Evolutionary conservation across 2,113 vertebrate genomes (phyloP).

Genomic region (Corythornis madagascariensis): DNA sequence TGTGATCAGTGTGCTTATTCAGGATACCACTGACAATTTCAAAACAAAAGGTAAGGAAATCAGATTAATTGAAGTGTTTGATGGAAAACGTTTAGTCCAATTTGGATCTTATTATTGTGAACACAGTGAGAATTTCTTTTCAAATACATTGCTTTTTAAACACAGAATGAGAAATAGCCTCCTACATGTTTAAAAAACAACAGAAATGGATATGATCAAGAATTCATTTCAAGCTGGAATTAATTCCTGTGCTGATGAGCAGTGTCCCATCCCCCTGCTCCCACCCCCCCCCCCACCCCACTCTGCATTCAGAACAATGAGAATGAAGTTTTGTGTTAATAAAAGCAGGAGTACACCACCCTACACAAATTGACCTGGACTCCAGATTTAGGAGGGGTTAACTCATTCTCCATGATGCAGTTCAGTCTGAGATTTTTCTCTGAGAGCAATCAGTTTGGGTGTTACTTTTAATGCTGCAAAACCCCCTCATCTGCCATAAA

Average conservation of each 20-base stretch:
- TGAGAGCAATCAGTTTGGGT: neutral
- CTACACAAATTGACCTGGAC: neutral
- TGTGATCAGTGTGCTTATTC: slow-evolving; percentile 1
- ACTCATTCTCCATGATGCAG: neutral
- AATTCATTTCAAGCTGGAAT: neutral
- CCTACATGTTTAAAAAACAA: neutral
- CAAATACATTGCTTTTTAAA: neutral
- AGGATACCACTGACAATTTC: neutral
- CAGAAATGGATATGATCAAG: neutral
- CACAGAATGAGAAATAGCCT: neutral
- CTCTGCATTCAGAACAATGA: neutral
- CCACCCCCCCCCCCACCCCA: too few relatives aligned
- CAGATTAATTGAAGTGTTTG: slow-evolving; percentile 19
- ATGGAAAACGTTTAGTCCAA: neutral
- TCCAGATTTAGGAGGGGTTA: neutral
- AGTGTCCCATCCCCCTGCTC: neutral
- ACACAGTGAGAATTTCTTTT: neutral
- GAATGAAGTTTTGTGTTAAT: neutral
- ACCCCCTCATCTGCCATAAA: neutral
- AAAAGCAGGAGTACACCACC: neutral
- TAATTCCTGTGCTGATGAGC: neutral
- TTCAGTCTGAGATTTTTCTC: neutral
- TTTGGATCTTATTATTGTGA: neutral
- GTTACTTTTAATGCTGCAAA: neutral
- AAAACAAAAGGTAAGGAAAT: neutral